phyloP scores from a whole-genome alignment of 2,888 invertebrate genomes.

The Clitarchus hookeri region DNA sequence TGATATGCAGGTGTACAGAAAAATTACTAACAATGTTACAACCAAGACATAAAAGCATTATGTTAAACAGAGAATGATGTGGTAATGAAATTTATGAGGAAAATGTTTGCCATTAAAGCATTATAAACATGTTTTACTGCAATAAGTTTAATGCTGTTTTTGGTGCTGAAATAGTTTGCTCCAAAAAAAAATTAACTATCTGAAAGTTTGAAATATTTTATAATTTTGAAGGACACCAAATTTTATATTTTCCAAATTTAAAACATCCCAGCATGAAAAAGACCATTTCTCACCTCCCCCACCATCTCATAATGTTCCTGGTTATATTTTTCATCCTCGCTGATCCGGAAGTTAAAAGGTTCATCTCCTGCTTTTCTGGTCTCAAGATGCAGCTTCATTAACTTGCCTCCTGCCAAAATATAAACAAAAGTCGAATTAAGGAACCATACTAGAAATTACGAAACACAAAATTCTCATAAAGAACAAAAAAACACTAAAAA shows the following conservation, averaged over 20 bases:
- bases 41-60: too few species aligned
- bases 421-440: background rate
- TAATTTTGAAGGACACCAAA: too few species aligned
- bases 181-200: background rate
- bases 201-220: too few species aligned
- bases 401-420: constrained; percentile 61
- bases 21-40: too few species aligned
- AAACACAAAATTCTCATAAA: background rate
- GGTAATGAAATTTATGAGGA: too few species aligned
- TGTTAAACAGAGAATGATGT: too few species aligned
- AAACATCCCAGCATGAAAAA: background rate
- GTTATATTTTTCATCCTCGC: constrained; percentile 65
- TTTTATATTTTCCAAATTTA: background rate
- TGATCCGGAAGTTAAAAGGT: constrained; percentile 69
- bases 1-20: too few species aligned
- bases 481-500: background rate
- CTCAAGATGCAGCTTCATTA: constrained; percentile 62
- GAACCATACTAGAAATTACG: background rate
- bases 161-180: too few species aligned
- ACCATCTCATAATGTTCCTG: constrained; percentile 74
- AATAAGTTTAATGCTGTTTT: too few species aligned
- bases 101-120: too few species aligned
- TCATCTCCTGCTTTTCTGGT: constrained; percentile 59
- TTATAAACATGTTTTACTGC: too few species aligned
- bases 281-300: constrained; percentile 59